These are phyloP conservation scores for Colius striatus DNA, from an alignment of 2,113 vertebrate species.

Conservation along the genomic window DNA sequence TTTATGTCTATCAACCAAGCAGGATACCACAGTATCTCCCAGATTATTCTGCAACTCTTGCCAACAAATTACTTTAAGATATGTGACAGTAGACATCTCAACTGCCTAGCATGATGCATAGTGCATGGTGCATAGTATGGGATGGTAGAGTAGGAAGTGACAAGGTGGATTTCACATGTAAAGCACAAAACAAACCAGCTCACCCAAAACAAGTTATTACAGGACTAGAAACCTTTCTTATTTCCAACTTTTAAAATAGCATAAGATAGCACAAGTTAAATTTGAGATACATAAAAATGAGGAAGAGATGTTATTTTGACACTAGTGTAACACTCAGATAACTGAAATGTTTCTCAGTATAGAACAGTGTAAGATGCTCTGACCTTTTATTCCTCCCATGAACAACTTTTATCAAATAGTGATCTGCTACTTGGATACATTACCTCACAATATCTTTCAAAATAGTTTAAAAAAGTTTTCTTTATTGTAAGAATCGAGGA, in stretches of 20 bases:
- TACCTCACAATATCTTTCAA: background rate
- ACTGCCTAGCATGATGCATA: no score
- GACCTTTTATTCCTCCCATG: background rate
- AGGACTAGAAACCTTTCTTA: background rate
- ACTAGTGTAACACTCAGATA: background rate
- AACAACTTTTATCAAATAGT: background rate
- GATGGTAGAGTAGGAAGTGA: background rate
- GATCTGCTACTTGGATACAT: background rate
- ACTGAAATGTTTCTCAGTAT: background rate
- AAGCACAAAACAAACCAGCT: background rate
- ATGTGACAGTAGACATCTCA: background rate
- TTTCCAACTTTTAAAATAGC: background rate
- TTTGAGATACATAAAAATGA: background rate
- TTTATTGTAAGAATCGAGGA: background rate
- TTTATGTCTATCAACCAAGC: background rate
- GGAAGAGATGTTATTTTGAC: background rate
- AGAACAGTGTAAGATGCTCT: background rate
- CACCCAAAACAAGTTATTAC: rapidly evolving
- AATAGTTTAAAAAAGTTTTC: background rate
- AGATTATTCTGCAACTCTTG: background rate
- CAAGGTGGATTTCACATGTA: background rate
- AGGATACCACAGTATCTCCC: background rate
- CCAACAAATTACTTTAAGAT: background rate
- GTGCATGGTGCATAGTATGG: no score
- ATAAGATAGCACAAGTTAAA: background rate